Evolutionary conservation across 1,140 invertebrate species (phyloP).

Genomic region (Drosophila lowei): DNA sequence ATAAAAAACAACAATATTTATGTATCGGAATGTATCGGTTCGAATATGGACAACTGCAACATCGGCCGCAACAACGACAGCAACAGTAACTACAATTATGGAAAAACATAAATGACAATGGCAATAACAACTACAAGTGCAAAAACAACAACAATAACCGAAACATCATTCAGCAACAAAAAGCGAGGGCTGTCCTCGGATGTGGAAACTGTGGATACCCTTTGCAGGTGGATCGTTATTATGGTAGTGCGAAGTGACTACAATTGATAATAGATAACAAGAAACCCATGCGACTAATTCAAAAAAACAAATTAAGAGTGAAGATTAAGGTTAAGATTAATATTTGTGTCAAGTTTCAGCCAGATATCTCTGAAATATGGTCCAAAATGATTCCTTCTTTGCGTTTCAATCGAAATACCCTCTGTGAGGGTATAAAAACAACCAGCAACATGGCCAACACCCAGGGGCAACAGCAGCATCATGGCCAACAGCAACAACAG

Average conservation of each 20-base stretch:
- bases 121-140: slow-evolving; percentile 41
- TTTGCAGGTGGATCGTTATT: too few species aligned
- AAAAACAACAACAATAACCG: slow-evolving; percentile 25
- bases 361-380: too few species aligned
- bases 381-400: too few species aligned
- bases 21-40: slow-evolving; percentile 13
- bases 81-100: slow-evolving; percentile 50
- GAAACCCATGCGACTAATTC: too few species aligned
- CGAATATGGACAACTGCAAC: slow-evolving; percentile 1
- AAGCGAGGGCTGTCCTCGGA: too few species aligned
- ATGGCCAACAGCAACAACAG: slow-evolving; percentile 24
- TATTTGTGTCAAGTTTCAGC: too few species aligned
- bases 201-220: too few species aligned
- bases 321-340: too few species aligned
- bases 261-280: too few species aligned
- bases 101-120: slow-evolving; percentile 48
- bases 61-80: slow-evolving; percentile 14
- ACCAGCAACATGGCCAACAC: slow-evolving; percentile 8
- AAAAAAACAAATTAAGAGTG: too few species aligned
- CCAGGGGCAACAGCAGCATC: slow-evolving; percentile 16
- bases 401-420: too few species aligned
- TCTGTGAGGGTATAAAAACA: slow-evolving; percentile 1
- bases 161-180: slow-evolving; percentile 26
- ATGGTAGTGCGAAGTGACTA: too few species aligned
- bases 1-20: slow-evolving; percentile 44